These are phyloP conservation scores for Nibea albiflora DNA, from an alignment of 2,113 vertebrate species.

Conservation along the genomic window DNA sequence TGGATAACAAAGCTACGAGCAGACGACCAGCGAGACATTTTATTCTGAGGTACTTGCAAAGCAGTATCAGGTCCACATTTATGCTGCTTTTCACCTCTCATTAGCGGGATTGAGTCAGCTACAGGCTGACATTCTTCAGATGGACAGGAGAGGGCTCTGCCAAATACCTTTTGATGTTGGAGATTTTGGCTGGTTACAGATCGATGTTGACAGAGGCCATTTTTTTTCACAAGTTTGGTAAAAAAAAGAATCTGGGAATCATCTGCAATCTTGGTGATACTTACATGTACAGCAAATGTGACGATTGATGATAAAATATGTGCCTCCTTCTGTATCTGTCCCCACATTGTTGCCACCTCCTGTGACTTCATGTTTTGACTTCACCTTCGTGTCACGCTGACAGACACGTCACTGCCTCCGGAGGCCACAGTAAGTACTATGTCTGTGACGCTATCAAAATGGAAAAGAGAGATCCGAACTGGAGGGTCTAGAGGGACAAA, in stretches of 20 bases:
- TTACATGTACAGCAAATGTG: background rate
- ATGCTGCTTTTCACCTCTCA: background rate
- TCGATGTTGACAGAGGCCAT: background rate
- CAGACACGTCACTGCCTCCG: conserved; percentile 52
- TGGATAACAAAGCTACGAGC: background rate
- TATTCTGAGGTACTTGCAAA: background rate
- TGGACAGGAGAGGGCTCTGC: background rate
- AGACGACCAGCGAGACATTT: background rate
- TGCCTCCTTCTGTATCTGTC: conserved; percentile 15
- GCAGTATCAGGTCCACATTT: background rate
- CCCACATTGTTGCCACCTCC: conserved; percentile 26
- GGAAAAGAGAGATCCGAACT: conserved; percentile 47
- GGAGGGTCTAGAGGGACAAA: conserved; percentile 35
- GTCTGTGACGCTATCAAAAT: conserved; percentile 54
- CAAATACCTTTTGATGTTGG: background rate
- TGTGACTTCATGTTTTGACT: conserved; percentile 38
- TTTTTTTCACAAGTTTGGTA: conserved; percentile 1
- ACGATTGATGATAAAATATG: conserved; percentile 7
- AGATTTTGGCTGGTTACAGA: background rate
- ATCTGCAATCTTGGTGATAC: conserved; percentile 9
- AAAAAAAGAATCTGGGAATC: background rate
- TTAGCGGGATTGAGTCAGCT: background rate
- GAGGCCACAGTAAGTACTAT: conserved; percentile 44
- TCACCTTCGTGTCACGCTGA: conserved; percentile 50
- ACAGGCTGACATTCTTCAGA: background rate